Conservation (phyloP, 64 coral and sea anemone species). For the Stichodactyla mertensii region DNA sequence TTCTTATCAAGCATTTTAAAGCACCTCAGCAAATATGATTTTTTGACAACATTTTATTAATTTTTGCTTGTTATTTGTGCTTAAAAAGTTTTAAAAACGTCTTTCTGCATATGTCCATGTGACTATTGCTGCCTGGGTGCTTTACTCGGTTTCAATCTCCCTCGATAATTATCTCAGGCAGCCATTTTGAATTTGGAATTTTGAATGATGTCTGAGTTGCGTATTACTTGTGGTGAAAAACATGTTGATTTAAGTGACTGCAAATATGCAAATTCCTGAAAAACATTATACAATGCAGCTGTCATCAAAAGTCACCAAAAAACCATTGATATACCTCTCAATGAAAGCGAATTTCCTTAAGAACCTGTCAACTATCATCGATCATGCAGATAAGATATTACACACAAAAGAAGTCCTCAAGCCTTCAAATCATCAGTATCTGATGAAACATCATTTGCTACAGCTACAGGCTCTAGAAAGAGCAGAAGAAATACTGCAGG, state of each 20-base stretch:
- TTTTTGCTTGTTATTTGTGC: slow-evolving; percentile 1
- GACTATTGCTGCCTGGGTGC: slow-evolving; percentile 28
- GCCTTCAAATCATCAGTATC: slow-evolving; percentile 2
- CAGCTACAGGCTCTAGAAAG: neutral
- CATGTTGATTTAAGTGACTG: slow-evolving; percentile 10
- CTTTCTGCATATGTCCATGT: neutral
- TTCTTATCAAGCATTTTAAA: neutral
- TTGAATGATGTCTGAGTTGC: neutral
- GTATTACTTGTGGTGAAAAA: slow-evolving; percentile 13
- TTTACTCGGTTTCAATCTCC: slow-evolving; percentile 19
- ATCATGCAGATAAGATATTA: slow-evolving; percentile 51
- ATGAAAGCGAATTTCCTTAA: slow-evolving; percentile 44
- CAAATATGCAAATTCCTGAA: slow-evolving; percentile 41
- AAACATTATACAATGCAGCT: slow-evolving; percentile 31
- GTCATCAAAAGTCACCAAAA: slow-evolving; percentile 28
- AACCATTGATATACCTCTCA: slow-evolving; percentile 22
- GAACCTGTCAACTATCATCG: slow-evolving; percentile 44
- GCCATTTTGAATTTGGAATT: slow-evolving; percentile 35
- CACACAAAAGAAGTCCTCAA: slow-evolving; percentile 58
- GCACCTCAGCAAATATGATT: neutral
- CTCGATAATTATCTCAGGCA: slow-evolving; percentile 28
- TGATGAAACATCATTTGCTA: slow-evolving; percentile 10
- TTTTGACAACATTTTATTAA: neutral
- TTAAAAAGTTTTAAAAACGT: neutral
- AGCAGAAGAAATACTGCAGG: slow-evolving; percentile 24